Base-by-base conservation (phyloP, 2,113 vertebrate species). In the Antechinus flavipes region DNA sequence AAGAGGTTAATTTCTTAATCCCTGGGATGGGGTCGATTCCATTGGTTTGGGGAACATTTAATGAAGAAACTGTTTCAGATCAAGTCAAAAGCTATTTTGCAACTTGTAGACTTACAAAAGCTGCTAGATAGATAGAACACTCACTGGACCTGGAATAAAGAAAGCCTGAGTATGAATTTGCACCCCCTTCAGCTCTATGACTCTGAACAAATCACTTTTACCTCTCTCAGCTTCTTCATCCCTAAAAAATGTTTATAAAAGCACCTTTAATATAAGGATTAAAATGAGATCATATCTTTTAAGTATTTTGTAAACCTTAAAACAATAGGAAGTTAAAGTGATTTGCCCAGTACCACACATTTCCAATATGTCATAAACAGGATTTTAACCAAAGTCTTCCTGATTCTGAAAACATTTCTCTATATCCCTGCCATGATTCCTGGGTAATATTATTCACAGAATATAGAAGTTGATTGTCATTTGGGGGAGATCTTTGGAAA, bases 401-500 rank as follows among this genome's bases (percentile, higher is more conserved):
- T 84, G n/a, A 84, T 84, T 76, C n/a, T 42, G n/a, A 42, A n/a
- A 42, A 19, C 35, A 84, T 23, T 42, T 84, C 6, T 23, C n/a
- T 84, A 2, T 42, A 19, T 6, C 35, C 0, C 8, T 84, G n/a
- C n/a, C 68, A 94, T 55, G n/a, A 91, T 91, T 94, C 54, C 90
- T 92, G 91, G 68, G 50, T 46, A 23, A 96, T 52, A 90, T 97
- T 96, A 92, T 95, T 98, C 98, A 84, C 93, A 96, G 92, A 91
- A 97, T 50, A 92, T 27, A n/a, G 61, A 30, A 95, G 94, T 89
- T 53, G 19, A 97, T 93, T 98, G 35, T 49, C 93, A 97, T 98
- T 98, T 98, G 97, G 0, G 47, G 91, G 94, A 97, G 55, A 95
- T 92, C 76, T 95, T 84, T 25, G 5, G 94, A 98, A 97, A 96